Base-by-base conservation (phyloP, 1,140 invertebrate species). In the Drosophila sechellia region DNA sequence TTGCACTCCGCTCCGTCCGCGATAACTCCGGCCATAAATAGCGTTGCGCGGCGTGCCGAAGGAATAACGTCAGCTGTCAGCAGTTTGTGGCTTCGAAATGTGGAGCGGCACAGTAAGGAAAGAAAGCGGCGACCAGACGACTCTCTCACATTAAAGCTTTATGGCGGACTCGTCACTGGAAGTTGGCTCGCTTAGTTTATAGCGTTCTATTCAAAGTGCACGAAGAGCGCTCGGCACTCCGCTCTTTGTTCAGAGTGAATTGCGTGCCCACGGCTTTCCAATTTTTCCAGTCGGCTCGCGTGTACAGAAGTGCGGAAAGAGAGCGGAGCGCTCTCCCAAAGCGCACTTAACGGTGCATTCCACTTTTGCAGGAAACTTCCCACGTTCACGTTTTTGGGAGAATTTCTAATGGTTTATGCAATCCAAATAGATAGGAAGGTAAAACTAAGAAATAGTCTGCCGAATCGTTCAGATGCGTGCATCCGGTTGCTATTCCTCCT, bases 21-120 rank as follows among this genome's bases (percentile, higher is more conserved):
- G 8, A 22, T 13, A 40, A 12, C 53, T 43, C 50, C 42, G 65
- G 56, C 77, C 66, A 72, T 84, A 73, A 80, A 85, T 69, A 56
- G 61, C 27, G 43, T 45, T 49, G 45, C 45, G 55, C 55, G n/a
- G 46, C 22, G 22, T n/a, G 59, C 43, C 39, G 57, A 3, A 20
- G 57, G 45, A 56, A 31, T 61, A 86, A 68, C 75, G 68, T 85
- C 77, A 77, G 68, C 77, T 81, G 70, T 86, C 81, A 87, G 79
- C 75, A 79, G 76, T 68, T 69, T 72, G 75, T 58, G 78, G 68
- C 72, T 74, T 85, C 65, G 37, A 79, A 77, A 80, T 69, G 80
- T 69, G 58, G 72, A 81, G 48, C 45, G 37, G 20, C 25, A 13
- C 22, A 12, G 22, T 22, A 48, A 53, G 57, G 13, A 43, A 35